A percentile compares a stretch with the other conserved stretches of the same genome.
Evolutionary conservation across 2,113 vertebrate species (phyloP).

Genomic region (Melanocharis versteri): DNA sequence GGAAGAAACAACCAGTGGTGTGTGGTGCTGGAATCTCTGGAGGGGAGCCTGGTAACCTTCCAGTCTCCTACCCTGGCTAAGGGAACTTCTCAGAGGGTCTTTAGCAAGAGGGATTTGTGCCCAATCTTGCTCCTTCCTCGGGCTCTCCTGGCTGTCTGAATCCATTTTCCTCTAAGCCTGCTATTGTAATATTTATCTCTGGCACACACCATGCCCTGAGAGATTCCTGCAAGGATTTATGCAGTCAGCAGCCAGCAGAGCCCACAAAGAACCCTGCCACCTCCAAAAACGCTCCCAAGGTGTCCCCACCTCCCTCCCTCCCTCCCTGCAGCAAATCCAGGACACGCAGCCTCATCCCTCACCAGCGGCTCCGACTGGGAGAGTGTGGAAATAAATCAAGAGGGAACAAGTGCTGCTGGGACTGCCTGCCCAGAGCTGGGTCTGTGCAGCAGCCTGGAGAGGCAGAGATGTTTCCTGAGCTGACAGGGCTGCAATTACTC

Average conservation of each 20-base stretch:
- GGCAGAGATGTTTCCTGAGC: conserved; percentile 32
- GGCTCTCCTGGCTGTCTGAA: not conserved
- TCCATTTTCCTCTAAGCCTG: not conserved
- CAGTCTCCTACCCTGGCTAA: not conserved
- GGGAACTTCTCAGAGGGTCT: not conserved
- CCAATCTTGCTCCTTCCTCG: not conserved
- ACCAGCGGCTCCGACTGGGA: not conserved
- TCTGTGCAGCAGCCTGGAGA: conserved; percentile 36
- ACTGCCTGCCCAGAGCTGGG: not conserved
- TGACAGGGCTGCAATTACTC: conserved; percentile 54
- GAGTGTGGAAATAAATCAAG: not conserved
- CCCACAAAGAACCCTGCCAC: not conserved
- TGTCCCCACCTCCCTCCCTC: not conserved
- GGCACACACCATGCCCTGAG: conserved; percentile 3
- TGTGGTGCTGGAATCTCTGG: not conserved
- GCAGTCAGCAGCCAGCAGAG: not conserved
- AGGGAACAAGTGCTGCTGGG: not conserved
- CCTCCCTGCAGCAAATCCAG: not conserved
- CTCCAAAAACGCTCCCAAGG: not conserved
- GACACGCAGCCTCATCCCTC: not conserved
- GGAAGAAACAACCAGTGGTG: not conserved
- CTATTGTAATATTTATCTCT: conserved; percentile 21
- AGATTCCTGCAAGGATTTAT: not conserved
- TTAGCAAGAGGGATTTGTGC: not conserved
- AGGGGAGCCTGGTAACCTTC: not conserved